Base-by-base conservation (phyloP, 2,797 vertebrate species). In the Tinamus major region DNA sequence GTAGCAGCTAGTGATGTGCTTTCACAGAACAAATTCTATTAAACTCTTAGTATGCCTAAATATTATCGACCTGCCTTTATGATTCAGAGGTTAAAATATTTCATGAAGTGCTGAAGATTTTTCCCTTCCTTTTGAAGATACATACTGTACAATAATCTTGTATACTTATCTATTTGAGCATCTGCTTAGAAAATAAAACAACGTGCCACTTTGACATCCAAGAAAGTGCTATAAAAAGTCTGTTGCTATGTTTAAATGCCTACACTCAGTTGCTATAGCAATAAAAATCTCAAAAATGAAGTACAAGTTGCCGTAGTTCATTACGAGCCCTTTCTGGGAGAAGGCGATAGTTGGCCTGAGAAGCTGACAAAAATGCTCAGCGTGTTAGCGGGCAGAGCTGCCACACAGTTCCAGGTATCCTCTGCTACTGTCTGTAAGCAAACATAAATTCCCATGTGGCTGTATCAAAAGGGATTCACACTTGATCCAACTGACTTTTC, bases 111-210 rank as follows among this genome's bases (percentile, higher is more conserved):
- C 44, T 42, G 31, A 44, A 78, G 24, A 0, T 24, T 72, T 93
- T 82, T 31, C 19, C 18, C 23, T 76, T 84, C 56, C 23, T 63
- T 88, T 79, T 79, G 77, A 92, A 93, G 69, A 89, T 94, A 76
- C 42, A 65, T 89, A 71, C 51, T 85, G 46, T 85, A 35, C 62
- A 68, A 35, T 94, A 33, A 44, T 95, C 74, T 79, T 88, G 74
- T 89, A 65, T 89, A 82, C 95, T 97, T 96, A 97, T 97, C 95
- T 95, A 91, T 56, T 56, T 48, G 71, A 96, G 90, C 89, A 96
- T 97, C 94, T 96, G 86, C 94, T 97, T 94, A 82, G 94, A 94
- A 94, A 94, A 92, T 95, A 96, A 96, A 97, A 85, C 87, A 89
- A 72, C 62, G 33, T 96, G 95, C 93, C 95, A 89, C 93, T 95